Conservation (phyloP, 2,113 vertebrate species). For the Apus apus region DNA sequence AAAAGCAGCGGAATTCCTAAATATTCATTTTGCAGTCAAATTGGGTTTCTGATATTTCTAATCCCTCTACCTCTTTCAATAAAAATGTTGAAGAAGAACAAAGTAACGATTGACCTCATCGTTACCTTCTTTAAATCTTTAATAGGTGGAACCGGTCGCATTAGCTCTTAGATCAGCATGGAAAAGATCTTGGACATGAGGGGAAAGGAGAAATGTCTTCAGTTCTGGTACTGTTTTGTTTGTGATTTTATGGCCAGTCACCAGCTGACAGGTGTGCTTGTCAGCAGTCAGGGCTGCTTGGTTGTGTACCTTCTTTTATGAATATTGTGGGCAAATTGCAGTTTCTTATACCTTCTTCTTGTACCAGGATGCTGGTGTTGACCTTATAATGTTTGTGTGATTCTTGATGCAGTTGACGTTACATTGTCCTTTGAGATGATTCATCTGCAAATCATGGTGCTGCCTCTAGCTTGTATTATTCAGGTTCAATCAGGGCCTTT, state of each 20-base stretch:
- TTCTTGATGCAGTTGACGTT: neutral
- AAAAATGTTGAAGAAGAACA: conserved; percentile 5
- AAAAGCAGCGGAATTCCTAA: conserved; percentile 54
- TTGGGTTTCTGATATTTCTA: conserved; percentile 67
- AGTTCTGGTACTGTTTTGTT: neutral
- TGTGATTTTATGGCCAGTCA: neutral
- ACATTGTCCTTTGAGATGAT: neutral
- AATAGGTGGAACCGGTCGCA: neutral
- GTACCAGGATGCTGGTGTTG: neutral
- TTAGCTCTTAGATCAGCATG: neutral
- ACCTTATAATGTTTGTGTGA: neutral
- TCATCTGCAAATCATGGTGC: neutral
- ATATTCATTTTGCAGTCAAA: conserved; percentile 62
- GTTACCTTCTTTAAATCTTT: conserved; percentile 35
- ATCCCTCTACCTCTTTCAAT: conserved; percentile 57
- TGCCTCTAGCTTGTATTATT: neutral
- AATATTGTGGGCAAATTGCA: neutral
- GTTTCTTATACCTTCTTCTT: neutral
- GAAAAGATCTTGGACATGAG: neutral
- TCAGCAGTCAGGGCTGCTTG: neutral
- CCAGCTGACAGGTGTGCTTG: neutral
- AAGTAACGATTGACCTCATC: neutral
- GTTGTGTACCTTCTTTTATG: neutral
- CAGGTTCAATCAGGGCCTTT: neutral
- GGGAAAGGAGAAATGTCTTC: neutral